Conservation (phyloP, 2,888 invertebrate genomes). For the Drepana falcataria region DNA sequence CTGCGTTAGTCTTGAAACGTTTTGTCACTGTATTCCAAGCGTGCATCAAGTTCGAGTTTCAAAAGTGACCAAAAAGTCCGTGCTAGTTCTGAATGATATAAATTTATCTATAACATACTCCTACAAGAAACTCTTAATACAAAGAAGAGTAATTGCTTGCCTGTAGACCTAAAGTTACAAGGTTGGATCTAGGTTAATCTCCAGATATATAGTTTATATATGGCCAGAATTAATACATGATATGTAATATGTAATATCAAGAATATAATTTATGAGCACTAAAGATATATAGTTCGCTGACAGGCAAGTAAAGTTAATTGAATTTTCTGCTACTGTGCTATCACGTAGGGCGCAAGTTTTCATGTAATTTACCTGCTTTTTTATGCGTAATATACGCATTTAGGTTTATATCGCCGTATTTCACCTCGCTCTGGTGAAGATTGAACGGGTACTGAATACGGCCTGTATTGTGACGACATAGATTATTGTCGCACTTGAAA, state of each 20-base stretch:
- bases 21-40: conserved; percentile 12
- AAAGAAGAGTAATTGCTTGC: conserved; percentile 3
- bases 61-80: conserved; percentile 19
- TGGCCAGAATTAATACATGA: conserved; percentile 34
- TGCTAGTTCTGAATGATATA: conserved; percentile 5
- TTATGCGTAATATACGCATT: conserved; percentile 38
- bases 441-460: conserved; percentile 53
- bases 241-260: conserved; percentile 35
- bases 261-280: conserved; percentile 47
- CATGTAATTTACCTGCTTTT: conserved; percentile 58
- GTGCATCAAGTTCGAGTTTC: conserved; percentile 7
- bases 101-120: conserved; percentile 7
- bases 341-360: conserved; percentile 51
- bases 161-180: conserved; percentile 2
- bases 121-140: conserved; percentile 6
- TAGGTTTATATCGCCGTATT: conserved; percentile 57
- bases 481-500: conserved; percentile 28
- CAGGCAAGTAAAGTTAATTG: conserved; percentile 55
- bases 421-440: conserved; percentile 55
- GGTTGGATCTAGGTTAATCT: conserved; percentile 4
- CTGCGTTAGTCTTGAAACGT: conserved; percentile 31
- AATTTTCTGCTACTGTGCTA: conserved; percentile 60
- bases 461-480: conserved; percentile 21
- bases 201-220: conserved; percentile 8
- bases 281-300: conserved; percentile 55